Percentiles rank a stretch among this genome's conserved stretches.
phyloP scores from a whole-genome alignment of 2,888 invertebrate species.

The Steinernema hermaphroditum region DNA sequence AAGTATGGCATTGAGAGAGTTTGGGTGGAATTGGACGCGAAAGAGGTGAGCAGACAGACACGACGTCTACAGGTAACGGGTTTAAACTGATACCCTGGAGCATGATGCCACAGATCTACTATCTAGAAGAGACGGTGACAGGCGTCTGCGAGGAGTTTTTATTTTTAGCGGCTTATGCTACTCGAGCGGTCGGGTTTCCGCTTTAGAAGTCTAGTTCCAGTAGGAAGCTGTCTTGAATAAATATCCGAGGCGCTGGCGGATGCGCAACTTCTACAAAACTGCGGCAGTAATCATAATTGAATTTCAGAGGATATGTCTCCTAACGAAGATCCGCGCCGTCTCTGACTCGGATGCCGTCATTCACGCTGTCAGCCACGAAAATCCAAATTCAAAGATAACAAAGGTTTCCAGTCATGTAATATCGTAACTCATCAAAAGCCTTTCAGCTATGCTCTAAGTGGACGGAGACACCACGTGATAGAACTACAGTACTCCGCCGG shows the following conservation, averaged over 20 bases:
- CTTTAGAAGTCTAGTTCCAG: too few relatives aligned
- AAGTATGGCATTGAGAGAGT: neutral
- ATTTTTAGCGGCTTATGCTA: too few relatives aligned
- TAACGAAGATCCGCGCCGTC: neutral
- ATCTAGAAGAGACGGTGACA: too few relatives aligned
- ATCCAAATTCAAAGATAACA: neutral
- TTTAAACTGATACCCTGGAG: too few relatives aligned
- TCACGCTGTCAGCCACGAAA: neutral
- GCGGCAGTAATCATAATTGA: too few relatives aligned
- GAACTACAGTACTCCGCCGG: neutral
- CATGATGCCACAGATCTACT: too few relatives aligned
- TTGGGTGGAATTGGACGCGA: neutral
- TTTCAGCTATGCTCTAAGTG: neutral
- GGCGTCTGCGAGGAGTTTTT: too few relatives aligned
- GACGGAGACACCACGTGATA: neutral
- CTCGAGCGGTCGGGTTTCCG: too few relatives aligned
- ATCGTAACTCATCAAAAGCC: neutral
- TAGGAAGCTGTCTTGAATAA: too few relatives aligned
- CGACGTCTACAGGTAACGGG: neutral
- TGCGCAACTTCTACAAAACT: too few relatives aligned
- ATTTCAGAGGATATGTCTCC: neutral
- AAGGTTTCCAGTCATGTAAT: neutral
- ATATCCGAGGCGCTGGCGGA: too few relatives aligned
- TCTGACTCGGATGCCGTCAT: neutral
- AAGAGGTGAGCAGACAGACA: neutral